Conservation (phyloP, 2,797 vertebrate species). For the Tenualosa thibaudeaui region DNA sequence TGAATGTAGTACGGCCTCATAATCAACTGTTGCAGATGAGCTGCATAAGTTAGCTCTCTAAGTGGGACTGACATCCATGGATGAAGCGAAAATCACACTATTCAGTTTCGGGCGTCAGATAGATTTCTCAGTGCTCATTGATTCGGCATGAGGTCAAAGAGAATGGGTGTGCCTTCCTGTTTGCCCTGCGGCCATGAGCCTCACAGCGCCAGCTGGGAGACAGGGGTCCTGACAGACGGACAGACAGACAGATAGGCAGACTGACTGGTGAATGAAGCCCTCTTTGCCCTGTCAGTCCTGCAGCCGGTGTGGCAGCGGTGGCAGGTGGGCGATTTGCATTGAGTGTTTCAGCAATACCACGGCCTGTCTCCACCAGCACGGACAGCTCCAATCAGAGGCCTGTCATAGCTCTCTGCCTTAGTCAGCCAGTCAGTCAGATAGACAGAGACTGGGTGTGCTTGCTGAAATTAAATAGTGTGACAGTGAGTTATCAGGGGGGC, state of each 20-base stretch:
- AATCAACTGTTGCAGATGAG: neutral
- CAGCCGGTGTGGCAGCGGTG: neutral
- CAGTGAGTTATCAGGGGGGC: slow-evolving; percentile 1
- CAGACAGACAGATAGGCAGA: no score
- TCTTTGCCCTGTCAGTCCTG: slow-evolving; percentile 2
- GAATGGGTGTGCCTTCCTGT: neutral
- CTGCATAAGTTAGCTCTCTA: neutral
- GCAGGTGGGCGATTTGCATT: slow-evolving; percentile 10
- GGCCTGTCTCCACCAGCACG: neutral
- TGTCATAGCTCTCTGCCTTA: neutral
- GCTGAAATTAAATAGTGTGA: neutral
- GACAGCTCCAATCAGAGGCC: slow-evolving; percentile 24
- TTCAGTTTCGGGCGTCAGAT: neutral
- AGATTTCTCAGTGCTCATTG: neutral
- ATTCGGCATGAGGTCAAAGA: neutral
- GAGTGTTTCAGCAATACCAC: neutral
- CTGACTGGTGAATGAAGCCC: neutral
- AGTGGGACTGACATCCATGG: neutral
- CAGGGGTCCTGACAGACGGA: neutral
- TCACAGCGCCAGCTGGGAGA: neutral
- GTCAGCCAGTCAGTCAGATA: neutral
- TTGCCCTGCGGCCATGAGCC: neutral
- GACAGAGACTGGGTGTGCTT: neutral
- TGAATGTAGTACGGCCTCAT: neutral
- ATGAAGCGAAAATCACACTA: neutral